Evolutionary conservation across 2,888 invertebrate genomes (phyloP).

Genomic region (Caenorhabditis sp.): DNA sequence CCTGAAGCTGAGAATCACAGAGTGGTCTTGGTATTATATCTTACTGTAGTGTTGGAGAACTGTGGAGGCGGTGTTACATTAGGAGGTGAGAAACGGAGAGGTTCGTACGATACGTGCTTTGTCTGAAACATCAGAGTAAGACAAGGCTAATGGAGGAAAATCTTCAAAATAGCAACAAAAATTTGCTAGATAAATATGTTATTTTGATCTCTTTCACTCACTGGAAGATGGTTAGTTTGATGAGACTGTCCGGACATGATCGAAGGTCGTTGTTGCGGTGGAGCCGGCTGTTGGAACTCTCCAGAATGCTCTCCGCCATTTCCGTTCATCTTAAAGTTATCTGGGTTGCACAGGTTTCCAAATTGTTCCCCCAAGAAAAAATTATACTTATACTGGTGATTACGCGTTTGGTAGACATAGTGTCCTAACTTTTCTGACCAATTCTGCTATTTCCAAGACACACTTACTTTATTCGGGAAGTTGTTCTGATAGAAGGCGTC

Average conservation of each 20-base stretch:
- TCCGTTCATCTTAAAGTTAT: slow-evolving; percentile 34
- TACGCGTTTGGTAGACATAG: too few species aligned
- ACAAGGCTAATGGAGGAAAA: too few species aligned
- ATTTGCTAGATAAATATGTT: too few species aligned
- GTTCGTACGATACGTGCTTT: slow-evolving; percentile 45
- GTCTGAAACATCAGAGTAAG: slow-evolving; percentile 55
- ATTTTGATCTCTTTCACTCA: too few species aligned
- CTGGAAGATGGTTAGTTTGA: slow-evolving; percentile 46
- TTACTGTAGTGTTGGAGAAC: slow-evolving; percentile 26
- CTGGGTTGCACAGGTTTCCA: too few species aligned
- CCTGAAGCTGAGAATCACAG: neutral
- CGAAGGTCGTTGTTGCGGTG: slow-evolving; percentile 45
- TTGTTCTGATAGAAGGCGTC: slow-evolving; percentile 62
- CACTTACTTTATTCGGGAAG: slow-evolving; percentile 53
- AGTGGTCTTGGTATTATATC: too few species aligned
- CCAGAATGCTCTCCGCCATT: slow-evolving; percentile 1
- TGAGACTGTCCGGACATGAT: slow-evolving; percentile 61
- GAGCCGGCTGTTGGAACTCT: slow-evolving; percentile 20
- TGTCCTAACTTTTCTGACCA: too few species aligned
- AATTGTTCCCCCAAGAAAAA: too few species aligned
- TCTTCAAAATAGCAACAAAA: too few species aligned
- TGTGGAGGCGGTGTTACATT: slow-evolving; percentile 60
- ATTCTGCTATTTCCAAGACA: neutral
- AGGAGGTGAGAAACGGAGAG: slow-evolving; percentile 64
- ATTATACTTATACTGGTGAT: too few species aligned